These are phyloP conservation scores for Drosophila rubida DNA, from an alignment of 2,888 invertebrate genomes.

Conservation along the genomic window DNA sequence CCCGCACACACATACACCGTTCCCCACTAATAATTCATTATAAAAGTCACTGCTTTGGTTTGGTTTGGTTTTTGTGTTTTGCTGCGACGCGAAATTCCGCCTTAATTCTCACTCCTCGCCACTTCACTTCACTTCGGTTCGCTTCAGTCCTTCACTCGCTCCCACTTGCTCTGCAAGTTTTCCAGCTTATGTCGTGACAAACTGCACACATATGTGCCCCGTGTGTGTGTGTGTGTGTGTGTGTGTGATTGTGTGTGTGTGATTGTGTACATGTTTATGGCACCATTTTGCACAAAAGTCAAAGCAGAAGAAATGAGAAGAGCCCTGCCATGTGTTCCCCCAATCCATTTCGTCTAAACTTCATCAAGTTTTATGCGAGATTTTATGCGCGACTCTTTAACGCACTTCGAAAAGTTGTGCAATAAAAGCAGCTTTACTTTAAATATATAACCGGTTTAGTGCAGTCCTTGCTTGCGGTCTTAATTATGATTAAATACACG, in stretches of 20 bases:
- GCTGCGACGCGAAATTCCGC: slow-evolving; percentile 71
- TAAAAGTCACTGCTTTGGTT: slow-evolving; percentile 80
- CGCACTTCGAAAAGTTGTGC: background rate
- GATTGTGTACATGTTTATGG: slow-evolving; percentile 70
- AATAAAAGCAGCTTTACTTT: slow-evolving; percentile 6
- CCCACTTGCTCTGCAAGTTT: slow-evolving; percentile 19
- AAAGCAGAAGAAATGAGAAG: slow-evolving; percentile 54
- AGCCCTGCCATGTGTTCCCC: slow-evolving; percentile 29
- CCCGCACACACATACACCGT: background rate
- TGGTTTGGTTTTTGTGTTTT: slow-evolving; percentile 80
- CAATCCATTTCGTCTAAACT: slow-evolving; percentile 36
- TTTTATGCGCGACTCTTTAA: background rate
- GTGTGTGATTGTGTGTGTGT: slow-evolving; percentile 36
- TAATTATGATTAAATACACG: slow-evolving; percentile 6
- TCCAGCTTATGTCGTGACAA: slow-evolving; percentile 79
- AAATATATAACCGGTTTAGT: background rate
- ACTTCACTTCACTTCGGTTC: background rate
- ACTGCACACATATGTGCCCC: slow-evolving; percentile 77
- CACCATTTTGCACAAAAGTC: slow-evolving; percentile 74
- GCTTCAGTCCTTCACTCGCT: background rate
- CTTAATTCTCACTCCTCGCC: slow-evolving; percentile 37
- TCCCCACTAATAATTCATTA: slow-evolving; percentile 78
- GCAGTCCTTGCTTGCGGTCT: background rate
- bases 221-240: slow-evolving; percentile 16
- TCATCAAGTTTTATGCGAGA: slow-evolving; percentile 12